Percentiles rank a stretch among this genome's conserved stretches.
Evolutionary conservation across 1,140 invertebrate species (phyloP).

Genomic region (Drosophila parvula): DNA sequence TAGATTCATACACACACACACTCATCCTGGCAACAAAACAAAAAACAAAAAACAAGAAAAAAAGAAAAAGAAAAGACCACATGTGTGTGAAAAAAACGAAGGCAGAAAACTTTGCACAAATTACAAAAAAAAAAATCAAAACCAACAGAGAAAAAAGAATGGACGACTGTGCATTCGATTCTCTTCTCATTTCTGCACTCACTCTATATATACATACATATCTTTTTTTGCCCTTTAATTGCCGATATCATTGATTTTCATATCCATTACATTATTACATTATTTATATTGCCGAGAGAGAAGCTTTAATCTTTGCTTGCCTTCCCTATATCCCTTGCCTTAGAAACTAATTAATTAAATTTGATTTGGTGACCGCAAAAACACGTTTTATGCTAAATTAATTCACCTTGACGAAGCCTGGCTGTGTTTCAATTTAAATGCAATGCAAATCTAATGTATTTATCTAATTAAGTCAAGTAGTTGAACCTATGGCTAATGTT

Average conservation of each 20-base stretch:
- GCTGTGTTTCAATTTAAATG: background rate
- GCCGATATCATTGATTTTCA: slow-evolving; percentile 16
- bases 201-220: slow-evolving; percentile 2
- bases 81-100: slow-evolving; percentile 48
- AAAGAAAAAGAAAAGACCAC: slow-evolving; percentile 47
- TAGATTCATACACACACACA: slow-evolving; percentile 53
- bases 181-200: slow-evolving; percentile 38
- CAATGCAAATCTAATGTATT: background rate
- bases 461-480: background rate
- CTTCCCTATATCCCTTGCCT: no score
- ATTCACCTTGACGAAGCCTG: background rate
- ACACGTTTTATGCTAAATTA: background rate
- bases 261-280: no score
- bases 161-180: slow-evolving; percentile 55
- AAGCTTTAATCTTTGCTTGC: no score
- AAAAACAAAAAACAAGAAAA: background rate
- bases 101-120: slow-evolving; percentile 52
- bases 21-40: slow-evolving; percentile 1
- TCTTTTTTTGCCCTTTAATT: slow-evolving; percentile 3
- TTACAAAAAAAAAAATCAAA: slow-evolving; percentile 53
- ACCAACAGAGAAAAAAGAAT: slow-evolving; percentile 33
- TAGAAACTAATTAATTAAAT: no score
- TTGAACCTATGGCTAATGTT: background rate
- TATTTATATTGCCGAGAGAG: background rate
- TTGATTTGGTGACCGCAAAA: background rate